These are phyloP conservation scores for Thyatira batis DNA, from an alignment of 2,888 invertebrate species.

Conservation along the genomic window DNA sequence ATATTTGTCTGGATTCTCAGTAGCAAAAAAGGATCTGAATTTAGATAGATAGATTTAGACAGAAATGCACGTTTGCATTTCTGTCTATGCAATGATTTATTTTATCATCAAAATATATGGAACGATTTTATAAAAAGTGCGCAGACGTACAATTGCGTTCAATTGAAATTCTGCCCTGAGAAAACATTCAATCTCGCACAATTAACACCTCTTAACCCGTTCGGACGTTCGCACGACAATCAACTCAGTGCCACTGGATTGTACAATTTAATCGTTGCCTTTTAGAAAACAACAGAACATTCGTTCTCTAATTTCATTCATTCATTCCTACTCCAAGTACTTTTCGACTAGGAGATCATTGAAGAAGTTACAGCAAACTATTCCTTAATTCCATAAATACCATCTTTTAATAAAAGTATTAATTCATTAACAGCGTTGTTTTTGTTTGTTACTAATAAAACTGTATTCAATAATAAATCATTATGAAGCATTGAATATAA, in stretches of 20 bases:
- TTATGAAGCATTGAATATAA: conserved; percentile 8
- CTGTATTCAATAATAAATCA: neutral
- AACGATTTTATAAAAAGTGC: conserved; percentile 35
- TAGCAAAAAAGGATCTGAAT: too few species aligned
- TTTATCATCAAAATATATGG: neutral
- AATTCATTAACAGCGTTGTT: too few species aligned
- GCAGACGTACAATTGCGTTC: conserved; percentile 72
- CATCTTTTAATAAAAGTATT: too few species aligned
- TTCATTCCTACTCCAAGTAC: too few species aligned
- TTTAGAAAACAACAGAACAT: conserved; percentile 24
- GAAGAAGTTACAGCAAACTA: too few species aligned
- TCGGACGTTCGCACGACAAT: conserved; percentile 80
- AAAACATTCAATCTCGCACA: conserved; percentile 83
- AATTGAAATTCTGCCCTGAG: conserved; percentile 80
- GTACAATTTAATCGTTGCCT: conserved; percentile 59
- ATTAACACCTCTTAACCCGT: conserved; percentile 83
- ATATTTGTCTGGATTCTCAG: too few species aligned
- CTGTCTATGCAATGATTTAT: neutral
- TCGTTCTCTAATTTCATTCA: neutral
- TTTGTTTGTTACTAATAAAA: too few species aligned
- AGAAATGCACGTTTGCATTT: conserved; percentile 9
- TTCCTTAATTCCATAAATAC: too few species aligned
- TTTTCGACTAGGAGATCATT: too few species aligned
- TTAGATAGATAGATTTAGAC: conserved; percentile 13
- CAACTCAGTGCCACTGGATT: conserved; percentile 45